Evolutionary conservation across 64 coral and sea anemone genomes (phyloP).

Genomic region (Montipora cactus): DNA sequence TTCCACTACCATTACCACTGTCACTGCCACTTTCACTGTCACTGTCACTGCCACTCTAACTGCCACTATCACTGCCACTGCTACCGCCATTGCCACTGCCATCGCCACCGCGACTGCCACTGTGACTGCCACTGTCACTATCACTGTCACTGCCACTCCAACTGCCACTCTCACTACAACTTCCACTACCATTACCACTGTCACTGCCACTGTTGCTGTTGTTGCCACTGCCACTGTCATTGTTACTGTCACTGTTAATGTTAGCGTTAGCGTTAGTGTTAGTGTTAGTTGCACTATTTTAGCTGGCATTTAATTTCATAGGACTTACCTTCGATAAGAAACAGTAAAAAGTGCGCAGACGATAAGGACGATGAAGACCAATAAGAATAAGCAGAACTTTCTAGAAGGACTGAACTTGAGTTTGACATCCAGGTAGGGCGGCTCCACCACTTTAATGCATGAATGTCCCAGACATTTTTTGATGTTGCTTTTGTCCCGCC

Average conservation of each 20-base stretch:
- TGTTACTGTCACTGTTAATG: background rate
- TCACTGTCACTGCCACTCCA: background rate
- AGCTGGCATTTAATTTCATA: background rate
- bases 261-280: too few relatives aligned
- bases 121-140: too few relatives aligned
- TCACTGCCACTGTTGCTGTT: background rate
- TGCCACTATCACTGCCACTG: too few relatives aligned
- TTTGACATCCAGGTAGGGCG: conserved; percentile 47
- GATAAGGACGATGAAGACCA: background rate
- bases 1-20: too few relatives aligned
- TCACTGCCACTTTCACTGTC: too few relatives aligned
- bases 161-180: background rate
- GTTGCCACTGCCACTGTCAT: background rate
- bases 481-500: conserved; percentile 13
- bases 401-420: background rate
- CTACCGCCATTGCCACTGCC: too few relatives aligned
- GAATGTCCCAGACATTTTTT: conserved; percentile 43
- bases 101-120: too few relatives aligned
- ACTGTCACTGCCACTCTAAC: too few relatives aligned
- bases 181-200: background rate
- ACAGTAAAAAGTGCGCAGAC: conserved; percentile 1
- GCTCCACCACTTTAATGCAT: conserved; percentile 35
- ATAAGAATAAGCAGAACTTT: background rate
- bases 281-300: too few relatives aligned
- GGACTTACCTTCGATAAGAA: conserved; percentile 23